Base-by-base conservation (phyloP, 2,797 vertebrate species). In the Pelochelys cantorii region DNA sequence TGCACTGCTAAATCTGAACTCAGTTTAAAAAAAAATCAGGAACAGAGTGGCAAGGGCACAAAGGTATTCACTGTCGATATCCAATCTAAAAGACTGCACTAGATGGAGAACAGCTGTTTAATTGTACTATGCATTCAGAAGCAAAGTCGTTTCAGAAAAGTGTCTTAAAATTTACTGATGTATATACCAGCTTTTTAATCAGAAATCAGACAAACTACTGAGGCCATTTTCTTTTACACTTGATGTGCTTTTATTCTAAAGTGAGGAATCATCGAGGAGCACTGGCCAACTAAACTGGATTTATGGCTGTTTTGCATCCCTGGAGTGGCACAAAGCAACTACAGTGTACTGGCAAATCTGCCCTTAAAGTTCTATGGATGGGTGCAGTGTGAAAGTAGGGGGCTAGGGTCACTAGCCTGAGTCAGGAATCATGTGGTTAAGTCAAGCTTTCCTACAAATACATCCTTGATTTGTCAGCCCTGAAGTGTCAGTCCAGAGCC, bases 371-470 rank as follows among this genome's bases (percentile, higher is more conserved):
- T 9, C 29, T 4, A 25, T 71, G 29, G 7, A 75, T 37, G 5
- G 22, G 14, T 5, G 31, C 81, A 25, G 31, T 29, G 17, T 1
- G 1, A 56, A 82, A 9, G 13, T 4, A 22, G 11, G 37, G 11
- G 29, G 13, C 57, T 0, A 0, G 8, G 20, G 27, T 57, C 3
- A 0, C 27, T 91, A 79, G 29, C 42, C 25, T 48, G 25, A 77
- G 25, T 31, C 65, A n/a, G 0, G 0, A 54, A 29, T 11, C 0
- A 0, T 12, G 29, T 8, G n/a, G 57, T 0, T 0, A 22, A 42
- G 23, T 11, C 7, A 55, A 78, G 34, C 59, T 52, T 78, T n/a
- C 1, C 2, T 31, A 12, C 42, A 48, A 48, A 48, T 55, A 37
- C 3, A 55, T 4, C 18, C 8, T 27, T 75, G 37, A 48, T 7